Conservation (phyloP, 2,797 vertebrate species). For the Chelon auratus region DNA sequence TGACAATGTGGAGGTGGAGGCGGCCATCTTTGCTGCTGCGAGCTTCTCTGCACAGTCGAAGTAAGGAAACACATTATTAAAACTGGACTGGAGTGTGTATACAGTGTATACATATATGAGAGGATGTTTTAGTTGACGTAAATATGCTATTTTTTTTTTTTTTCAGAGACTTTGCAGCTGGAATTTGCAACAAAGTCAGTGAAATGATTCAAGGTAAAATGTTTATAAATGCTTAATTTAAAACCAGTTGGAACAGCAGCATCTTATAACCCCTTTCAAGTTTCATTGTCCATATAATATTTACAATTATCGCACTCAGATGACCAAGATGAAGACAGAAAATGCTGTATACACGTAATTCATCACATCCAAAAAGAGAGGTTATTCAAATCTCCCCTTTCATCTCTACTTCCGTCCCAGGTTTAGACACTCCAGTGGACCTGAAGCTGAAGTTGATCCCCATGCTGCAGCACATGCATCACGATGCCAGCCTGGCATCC, state of each 20-base stretch:
- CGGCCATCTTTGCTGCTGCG: slow-evolving; percentile 96
- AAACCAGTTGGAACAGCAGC: background rate
- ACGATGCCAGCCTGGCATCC: slow-evolving; percentile 93
- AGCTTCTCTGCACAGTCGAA: slow-evolving; percentile 98
- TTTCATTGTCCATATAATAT: background rate
- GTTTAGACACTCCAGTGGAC: slow-evolving; percentile 95
- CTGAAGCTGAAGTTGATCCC: slow-evolving; percentile 97
- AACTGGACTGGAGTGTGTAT: background rate
- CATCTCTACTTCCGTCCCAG: slow-evolving; percentile 66
- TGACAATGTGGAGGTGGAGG: slow-evolving; percentile 98
- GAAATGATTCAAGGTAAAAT: slow-evolving; percentile 99
- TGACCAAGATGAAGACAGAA: background rate
- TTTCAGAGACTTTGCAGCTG: slow-evolving; percentile 95
- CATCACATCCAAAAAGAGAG: background rate
- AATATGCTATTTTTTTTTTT: slow-evolving; percentile 18
- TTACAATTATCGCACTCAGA: background rate
- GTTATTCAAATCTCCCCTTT: background rate
- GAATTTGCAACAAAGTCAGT: slow-evolving; percentile 99
- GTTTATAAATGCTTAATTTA: background rate
- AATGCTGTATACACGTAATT: background rate
- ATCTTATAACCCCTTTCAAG: background rate
- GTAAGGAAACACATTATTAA: slow-evolving; percentile 78
- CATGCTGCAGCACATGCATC: slow-evolving; percentile 98
- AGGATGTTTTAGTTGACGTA: background rate
- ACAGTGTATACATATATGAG: no score